Conservation (phyloP, 1,140 invertebrate species). For the Rhysida immarginata region DNA sequence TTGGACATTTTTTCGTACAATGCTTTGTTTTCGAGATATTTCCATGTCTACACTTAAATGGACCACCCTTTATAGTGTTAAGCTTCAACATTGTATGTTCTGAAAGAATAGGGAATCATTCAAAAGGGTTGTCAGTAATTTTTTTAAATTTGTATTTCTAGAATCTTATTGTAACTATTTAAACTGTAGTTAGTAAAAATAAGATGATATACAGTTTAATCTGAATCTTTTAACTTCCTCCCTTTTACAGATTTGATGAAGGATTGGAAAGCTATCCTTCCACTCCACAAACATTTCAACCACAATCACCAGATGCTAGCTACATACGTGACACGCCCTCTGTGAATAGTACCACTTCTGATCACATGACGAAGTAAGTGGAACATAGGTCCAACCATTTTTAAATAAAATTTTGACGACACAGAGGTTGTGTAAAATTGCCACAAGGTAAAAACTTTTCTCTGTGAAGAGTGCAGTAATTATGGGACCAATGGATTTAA, state of each 20-base stretch:
- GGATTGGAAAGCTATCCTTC: constrained; percentile 12
- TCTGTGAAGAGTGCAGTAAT: no score
- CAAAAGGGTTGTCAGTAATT: not conserved
- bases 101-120: no score
- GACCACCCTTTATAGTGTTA: no score
- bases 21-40: no score
- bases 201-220: not conserved
- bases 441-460: no score
- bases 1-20: no score
- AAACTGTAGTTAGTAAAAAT: not conserved
- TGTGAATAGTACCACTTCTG: constrained; percentile 12
- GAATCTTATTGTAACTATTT: not conserved
- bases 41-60: no score
- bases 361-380: constrained; percentile 10
- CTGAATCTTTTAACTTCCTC: not conserved
- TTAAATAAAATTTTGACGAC: no score
- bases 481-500: no score
- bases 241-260: not conserved
- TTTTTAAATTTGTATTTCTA: not conserved
- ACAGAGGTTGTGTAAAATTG: no score
- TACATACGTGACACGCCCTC: constrained; percentile 12
- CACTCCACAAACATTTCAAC: constrained; percentile 10
- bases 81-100: no score
- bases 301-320: constrained; percentile 12
- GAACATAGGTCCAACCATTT: no score